A percentile compares a stretch with the other conserved stretches of the same genome.
Evolutionary conservation across 2,797 vertebrate genomes (phyloP).

Genomic region (Acrossocheilus fasciatus): DNA sequence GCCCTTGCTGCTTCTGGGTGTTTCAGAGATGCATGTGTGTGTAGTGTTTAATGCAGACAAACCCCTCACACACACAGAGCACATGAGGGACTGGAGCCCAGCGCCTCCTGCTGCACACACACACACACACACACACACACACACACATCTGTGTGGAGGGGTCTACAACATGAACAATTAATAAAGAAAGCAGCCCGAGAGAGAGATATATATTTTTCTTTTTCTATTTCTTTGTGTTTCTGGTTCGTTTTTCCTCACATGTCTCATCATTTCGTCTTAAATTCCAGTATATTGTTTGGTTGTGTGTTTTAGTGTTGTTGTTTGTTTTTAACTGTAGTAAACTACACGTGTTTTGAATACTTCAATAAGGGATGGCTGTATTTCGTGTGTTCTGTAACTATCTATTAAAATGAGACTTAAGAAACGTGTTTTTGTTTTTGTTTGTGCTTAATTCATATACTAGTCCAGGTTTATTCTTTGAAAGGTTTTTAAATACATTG

Average conservation of each 20-base stretch:
- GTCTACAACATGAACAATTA: background rate
- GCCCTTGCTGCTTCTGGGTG: background rate
- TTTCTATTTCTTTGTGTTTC: background rate
- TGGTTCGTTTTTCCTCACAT: background rate
- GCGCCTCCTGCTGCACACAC: slow-evolving; percentile 13
- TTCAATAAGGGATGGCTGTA: background rate
- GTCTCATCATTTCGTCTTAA: background rate
- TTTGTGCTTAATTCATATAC: no score
- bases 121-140: background rate
- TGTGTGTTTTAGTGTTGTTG: background rate
- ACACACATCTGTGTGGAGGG: background rate
- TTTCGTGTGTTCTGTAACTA: slow-evolving; percentile 74
- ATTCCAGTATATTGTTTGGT: background rate
- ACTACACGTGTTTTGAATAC: background rate
- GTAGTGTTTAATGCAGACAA: background rate
- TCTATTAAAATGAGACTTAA: slow-evolving; percentile 54
- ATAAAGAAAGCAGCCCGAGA: background rate
- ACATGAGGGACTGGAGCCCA: background rate
- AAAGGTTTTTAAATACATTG: background rate
- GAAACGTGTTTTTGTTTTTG: background rate
- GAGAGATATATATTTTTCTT: background rate
- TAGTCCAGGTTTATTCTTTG: background rate
- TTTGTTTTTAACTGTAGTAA: slow-evolving; percentile 18
- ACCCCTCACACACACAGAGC: background rate
- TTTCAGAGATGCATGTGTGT: background rate